Evolutionary conservation across 2,888 invertebrate species (phyloP), one percentile per base, ranked within the genome.

Genomic region (Amphipoea oculea): DNA sequence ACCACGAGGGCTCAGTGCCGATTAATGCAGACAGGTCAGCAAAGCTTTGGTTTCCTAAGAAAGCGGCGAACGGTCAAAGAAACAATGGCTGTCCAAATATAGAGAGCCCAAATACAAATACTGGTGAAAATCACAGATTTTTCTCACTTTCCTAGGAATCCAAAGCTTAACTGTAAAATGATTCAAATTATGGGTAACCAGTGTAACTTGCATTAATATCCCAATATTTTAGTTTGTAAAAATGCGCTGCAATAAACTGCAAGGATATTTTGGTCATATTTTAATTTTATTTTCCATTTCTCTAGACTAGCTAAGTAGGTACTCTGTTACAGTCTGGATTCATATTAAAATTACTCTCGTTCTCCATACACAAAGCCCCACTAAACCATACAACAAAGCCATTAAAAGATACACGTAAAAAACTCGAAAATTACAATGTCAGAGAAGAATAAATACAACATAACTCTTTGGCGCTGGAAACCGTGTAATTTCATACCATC

Each of bases 401-500:
- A 71, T 83, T 79, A 67, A 79, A 69, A 68, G 70, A 72, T n/a
- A 65, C 57, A 29, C 62, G 7, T 67, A 81, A 86, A 86, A 76
- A 80, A 78, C 71, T 82, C 42, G 77, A 80, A 84, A 86, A 88
- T 86, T 86, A 88, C 81, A 81, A 81, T 81, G 79, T 77, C 78
- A 77, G 77, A 79, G 12, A 66, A 68, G 36, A 82, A 85, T 82
- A 83, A 82, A 88, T 70, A 77, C 67, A 73, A 70, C 68, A 76
- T 73, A 76, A 81, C 76, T 79, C 79, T 77, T 76, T 74, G 66
- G 72, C 17, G 70, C 65, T 68, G 82, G 75, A 77, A 77, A 63
- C 72, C 76, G 40, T 69, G 75, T 87, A 82, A 89, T 87, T 86
- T 81, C 67, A 73, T 82, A 80, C 78, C 73, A 76, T 73, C 65